Percentiles rank a stretch among this genome's conserved stretches.
Evolutionary conservation across 1,140 invertebrate species (phyloP).

Genomic region (Trichoplusia ni): DNA sequence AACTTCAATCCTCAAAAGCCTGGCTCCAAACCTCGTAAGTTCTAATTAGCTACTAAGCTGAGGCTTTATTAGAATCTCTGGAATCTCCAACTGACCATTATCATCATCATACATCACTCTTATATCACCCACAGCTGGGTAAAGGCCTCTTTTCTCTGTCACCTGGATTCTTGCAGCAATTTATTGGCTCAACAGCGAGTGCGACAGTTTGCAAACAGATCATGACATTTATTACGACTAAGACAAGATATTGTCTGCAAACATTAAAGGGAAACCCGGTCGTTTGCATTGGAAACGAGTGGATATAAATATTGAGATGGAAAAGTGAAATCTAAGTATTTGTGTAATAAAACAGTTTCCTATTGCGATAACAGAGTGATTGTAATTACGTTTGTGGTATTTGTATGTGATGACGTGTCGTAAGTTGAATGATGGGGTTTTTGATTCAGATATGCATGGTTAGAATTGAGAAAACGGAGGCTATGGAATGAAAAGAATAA

Average conservation of each 20-base stretch:
- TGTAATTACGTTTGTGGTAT: not conserved
- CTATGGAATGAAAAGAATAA: too few relatives aligned
- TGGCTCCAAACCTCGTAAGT: too few relatives aligned
- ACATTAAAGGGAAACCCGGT: slow-evolving; percentile 21
- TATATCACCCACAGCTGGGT: too few relatives aligned
- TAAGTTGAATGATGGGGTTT: not conserved
- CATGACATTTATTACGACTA: not conserved
- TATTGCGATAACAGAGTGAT: not conserved
- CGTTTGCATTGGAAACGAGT: slow-evolving; percentile 4
- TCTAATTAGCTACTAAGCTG: too few relatives aligned
- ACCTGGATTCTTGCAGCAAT: too few relatives aligned
- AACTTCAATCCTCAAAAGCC: too few relatives aligned
- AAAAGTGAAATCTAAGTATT: slow-evolving; percentile 21
- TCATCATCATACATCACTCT: too few relatives aligned
- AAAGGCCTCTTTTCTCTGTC: too few relatives aligned
- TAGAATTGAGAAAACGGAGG: too few relatives aligned
- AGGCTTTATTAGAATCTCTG: too few relatives aligned
- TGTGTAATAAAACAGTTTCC: slow-evolving; percentile 6
- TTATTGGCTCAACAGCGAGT: not conserved
- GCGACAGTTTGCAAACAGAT: not conserved
- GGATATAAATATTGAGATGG: slow-evolving; percentile 22
- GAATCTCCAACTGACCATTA: too few relatives aligned
- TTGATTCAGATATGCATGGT: too few relatives aligned
- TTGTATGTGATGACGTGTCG: not conserved
- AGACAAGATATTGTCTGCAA: slow-evolving; percentile 6